These are phyloP conservation scores for Pseudoatta argentina DNA, from an alignment of 1,140 invertebrate genomes.

Conservation along the genomic window DNA sequence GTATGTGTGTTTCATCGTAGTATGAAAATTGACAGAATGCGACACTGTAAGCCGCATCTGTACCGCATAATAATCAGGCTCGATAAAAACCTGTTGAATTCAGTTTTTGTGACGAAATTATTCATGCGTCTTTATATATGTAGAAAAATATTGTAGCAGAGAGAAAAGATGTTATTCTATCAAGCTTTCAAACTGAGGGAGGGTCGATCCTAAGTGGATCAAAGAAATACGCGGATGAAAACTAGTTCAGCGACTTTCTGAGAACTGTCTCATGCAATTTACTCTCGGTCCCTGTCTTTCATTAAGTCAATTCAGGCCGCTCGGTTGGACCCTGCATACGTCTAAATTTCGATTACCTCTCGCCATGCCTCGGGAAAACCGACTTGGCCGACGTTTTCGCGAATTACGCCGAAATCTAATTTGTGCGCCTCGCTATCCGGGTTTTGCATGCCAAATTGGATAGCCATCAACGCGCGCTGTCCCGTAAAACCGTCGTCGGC, in stretches of 20 bases:
- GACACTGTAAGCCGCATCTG: constrained; percentile 47
- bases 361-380: constrained; percentile 23
- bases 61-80: constrained; percentile 48
- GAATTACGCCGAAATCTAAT: constrained; percentile 54
- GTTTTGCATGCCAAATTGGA: constrained; percentile 63
- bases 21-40: constrained; percentile 35
- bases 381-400: constrained; percentile 47
- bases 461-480: constrained; percentile 50
- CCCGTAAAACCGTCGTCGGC: constrained; percentile 36
- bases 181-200: background rate
- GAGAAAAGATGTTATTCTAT: background rate
- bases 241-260: constrained; percentile 4
- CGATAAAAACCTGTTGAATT: constrained; percentile 72
- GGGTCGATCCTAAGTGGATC: background rate
- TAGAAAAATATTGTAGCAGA: background rate
- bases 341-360: constrained; percentile 34
- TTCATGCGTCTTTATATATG: background rate
- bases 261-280: background rate
- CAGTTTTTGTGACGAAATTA: constrained; percentile 11
- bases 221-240: background rate
- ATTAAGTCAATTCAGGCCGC: constrained; percentile 34
- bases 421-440: constrained; percentile 36
- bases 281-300: constrained; percentile 7
- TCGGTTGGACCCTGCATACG: background rate
- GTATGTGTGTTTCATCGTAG: background rate